Evolutionary conservation across 2,888 invertebrate species (phyloP).

Genomic region (Diabrotica balteata): DNA sequence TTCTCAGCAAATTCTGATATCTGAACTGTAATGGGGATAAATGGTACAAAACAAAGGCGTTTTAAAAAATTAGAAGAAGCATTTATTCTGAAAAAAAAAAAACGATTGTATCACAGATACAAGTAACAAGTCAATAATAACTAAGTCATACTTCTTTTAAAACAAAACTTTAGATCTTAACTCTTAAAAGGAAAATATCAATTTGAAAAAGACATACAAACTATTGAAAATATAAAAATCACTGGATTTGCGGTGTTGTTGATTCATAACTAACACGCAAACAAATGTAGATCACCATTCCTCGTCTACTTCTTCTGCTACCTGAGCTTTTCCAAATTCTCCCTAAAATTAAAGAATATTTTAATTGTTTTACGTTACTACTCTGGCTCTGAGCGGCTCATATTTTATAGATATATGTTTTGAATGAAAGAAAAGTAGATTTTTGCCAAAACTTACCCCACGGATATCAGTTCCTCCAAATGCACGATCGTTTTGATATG

Average conservation of each 20-base stretch:
- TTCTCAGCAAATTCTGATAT: no score
- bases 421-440: slow-evolving; percentile 2
- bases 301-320: slow-evolving; percentile 64
- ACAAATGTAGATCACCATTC: slow-evolving; percentile 61
- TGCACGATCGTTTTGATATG: slow-evolving; percentile 58
- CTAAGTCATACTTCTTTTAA: neutral
- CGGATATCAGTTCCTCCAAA: slow-evolving; percentile 78
- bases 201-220: slow-evolving; percentile 7
- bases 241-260: neutral
- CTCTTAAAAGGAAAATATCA: slow-evolving; percentile 6
- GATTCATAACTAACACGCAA: neutral
- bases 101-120: slow-evolving; percentile 1
- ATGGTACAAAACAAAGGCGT: neutral
- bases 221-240: slow-evolving; percentile 8
- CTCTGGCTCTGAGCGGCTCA: no score
- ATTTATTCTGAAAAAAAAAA: neutral
- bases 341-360: slow-evolving; percentile 38
- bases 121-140: neutral
- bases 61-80: neutral
- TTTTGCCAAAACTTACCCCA: slow-evolving; percentile 61
- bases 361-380: no score
- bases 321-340: slow-evolving; percentile 48
- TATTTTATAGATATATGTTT: neutral
- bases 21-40: no score
- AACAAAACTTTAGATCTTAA: neutral